These are phyloP conservation scores for Apomyelois bistriatella DNA, from an alignment of 2,888 invertebrate species.

Conservation along the genomic window DNA sequence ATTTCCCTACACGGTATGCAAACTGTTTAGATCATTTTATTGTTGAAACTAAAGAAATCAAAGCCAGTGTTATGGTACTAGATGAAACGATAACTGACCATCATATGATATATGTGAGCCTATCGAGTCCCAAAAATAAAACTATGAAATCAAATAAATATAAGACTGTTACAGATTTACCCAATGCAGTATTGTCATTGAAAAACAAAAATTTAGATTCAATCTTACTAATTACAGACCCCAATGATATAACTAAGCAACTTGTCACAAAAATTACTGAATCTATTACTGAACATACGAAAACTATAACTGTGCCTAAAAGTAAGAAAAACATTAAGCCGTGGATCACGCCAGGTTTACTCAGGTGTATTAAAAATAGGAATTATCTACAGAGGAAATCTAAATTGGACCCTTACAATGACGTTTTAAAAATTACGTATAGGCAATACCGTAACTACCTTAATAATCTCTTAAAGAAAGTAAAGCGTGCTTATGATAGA, in stretches of 20 bases:
- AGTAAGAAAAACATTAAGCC: constrained; percentile 8
- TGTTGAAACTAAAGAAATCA: background rate
- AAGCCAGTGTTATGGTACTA: background rate
- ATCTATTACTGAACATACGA: background rate
- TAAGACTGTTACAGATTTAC: background rate
- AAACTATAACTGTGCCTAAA: background rate
- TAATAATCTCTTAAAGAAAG: constrained; percentile 7
- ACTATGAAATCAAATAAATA: background rate
- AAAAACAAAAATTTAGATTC: background rate
- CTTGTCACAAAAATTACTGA: background rate
- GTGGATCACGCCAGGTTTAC: background rate
- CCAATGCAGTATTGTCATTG: background rate
- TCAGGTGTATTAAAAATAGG: background rate
- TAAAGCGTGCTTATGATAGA: background rate
- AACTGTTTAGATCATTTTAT: constrained; percentile 11
- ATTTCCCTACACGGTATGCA: background rate
- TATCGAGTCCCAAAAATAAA: background rate
- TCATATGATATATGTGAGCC: background rate
- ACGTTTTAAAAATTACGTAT: constrained; percentile 1
- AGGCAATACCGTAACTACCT: constrained; percentile 2
- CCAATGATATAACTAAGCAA: background rate
- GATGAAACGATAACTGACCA: background rate
- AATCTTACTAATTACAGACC: background rate
- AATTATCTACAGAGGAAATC: background rate
- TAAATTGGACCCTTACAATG: background rate